Evolutionary conservation across 2,888 invertebrate species (phyloP).

Genomic region (Sylvicola fuscatus): DNA sequence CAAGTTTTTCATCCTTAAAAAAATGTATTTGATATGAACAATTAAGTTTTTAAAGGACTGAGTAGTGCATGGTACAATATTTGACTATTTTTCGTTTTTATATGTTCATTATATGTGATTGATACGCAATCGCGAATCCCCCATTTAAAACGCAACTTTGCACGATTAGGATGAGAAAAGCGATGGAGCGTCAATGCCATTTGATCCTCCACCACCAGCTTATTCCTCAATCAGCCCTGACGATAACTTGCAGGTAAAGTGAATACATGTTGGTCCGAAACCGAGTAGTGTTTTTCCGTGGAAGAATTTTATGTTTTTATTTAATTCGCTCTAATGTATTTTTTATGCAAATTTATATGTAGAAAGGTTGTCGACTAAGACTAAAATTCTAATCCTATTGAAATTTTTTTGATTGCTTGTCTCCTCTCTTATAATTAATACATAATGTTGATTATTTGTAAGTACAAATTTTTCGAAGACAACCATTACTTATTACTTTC

Average conservation of each 20-base stretch:
- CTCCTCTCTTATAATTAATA: too few species aligned
- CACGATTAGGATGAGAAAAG: slow-evolving; percentile 39
- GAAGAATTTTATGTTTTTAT: slow-evolving; percentile 3
- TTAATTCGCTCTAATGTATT: slow-evolving; percentile 1
- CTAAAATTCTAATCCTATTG: too few species aligned
- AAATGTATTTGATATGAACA: background rate
- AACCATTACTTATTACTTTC: too few species aligned
- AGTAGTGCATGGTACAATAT: slow-evolving; percentile 1
- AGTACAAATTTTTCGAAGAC: too few species aligned
- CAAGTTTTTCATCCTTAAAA: slow-evolving; percentile 11
- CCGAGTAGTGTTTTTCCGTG: background rate
- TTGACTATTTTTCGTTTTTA: too few species aligned
- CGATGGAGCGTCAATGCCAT: slow-evolving; percentile 15
- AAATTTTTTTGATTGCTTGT: too few species aligned
- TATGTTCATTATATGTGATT: too few species aligned
- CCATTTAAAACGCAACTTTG: slow-evolving; percentile 7
- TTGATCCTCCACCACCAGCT: slow-evolving; percentile 32
- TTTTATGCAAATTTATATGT: background rate
- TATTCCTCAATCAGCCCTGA: slow-evolving; percentile 54
- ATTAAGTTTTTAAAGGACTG: background rate
- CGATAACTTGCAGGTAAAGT: slow-evolving; percentile 44
- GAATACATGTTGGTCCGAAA: too few species aligned
- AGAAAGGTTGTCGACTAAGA: too few species aligned
- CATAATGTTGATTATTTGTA: too few species aligned
- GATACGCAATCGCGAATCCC: background rate